These are phyloP conservation scores for Pilophorus perplexus DNA, from an alignment of 2,888 invertebrate genomes.

Conservation along the genomic window DNA sequence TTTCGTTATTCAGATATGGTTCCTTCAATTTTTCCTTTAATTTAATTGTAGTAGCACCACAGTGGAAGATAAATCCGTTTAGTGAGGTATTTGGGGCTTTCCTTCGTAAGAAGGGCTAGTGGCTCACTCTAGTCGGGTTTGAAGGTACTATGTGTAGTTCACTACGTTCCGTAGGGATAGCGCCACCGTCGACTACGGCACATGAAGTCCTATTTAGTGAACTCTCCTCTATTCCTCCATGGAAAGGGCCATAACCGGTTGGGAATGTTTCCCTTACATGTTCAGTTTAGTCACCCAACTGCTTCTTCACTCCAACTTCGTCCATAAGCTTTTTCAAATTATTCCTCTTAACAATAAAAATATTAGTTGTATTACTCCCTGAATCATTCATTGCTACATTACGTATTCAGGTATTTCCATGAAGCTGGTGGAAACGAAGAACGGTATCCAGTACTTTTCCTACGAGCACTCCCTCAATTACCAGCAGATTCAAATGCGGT, in stretches of 20 bases:
- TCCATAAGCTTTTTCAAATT: neutral
- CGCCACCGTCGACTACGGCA: no score
- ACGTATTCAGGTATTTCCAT: slow-evolving; percentile 69
- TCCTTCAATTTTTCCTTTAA: no score
- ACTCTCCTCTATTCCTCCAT: no score
- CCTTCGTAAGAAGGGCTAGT: no score
- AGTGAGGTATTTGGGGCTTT: no score
- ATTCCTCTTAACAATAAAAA: neutral
- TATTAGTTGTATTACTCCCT: slow-evolving; percentile 10
- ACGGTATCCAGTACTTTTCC: slow-evolving; percentile 63
- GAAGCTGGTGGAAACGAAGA: slow-evolving; percentile 60
- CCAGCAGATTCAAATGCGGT: slow-evolving; percentile 69
- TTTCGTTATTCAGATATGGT: no score
- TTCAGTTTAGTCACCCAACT: neutral
- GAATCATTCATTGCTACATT: slow-evolving; percentile 23
- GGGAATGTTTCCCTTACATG: neutral
- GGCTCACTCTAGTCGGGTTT: no score
- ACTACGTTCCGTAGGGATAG: no score
- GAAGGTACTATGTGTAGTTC: no score
- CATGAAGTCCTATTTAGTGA: no score
- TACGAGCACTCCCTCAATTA: slow-evolving; percentile 74
- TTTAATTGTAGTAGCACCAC: no score
- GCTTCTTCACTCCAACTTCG: neutral
- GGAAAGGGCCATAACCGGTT: neutral
- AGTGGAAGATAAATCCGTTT: no score